Conservation (phyloP, 2,797 vertebrate genomes). For the Fundulus diaphanus region DNA sequence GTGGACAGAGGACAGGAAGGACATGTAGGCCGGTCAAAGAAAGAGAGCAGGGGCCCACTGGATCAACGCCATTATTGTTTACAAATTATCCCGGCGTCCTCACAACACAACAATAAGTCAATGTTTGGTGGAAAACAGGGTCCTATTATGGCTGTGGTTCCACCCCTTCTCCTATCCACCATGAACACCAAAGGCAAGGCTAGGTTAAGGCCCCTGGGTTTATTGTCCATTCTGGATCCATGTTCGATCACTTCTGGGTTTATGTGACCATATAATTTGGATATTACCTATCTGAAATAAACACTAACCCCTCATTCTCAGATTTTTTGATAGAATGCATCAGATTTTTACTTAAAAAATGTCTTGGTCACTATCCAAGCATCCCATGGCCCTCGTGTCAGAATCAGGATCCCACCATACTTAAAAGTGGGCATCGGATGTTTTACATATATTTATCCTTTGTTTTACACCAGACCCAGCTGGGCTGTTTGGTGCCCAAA, state of each 20-base stretch:
- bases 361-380: not conserved
- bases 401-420: too few species aligned
- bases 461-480: too few species aligned
- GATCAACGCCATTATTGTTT: slow-evolving; percentile 80
- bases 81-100: slow-evolving; percentile 73
- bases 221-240: not conserved
- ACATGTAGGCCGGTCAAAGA: slow-evolving; percentile 26
- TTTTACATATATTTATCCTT: too few species aligned
- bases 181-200: slow-evolving; percentile 47
- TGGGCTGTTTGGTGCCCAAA: too few species aligned
- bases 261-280: not conserved
- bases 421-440: too few species aligned
- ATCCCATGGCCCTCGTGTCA: not conserved
- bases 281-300: not conserved
- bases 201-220: slow-evolving; percentile 60
- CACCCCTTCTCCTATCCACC: slow-evolving; percentile 51
- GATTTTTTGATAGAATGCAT: not conserved
- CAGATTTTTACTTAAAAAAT: not conserved
- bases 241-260: not conserved
- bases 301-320: not conserved
- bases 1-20: slow-evolving; percentile 16
- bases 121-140: slow-evolving; percentile 74
- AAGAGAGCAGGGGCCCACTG: slow-evolving; percentile 30
- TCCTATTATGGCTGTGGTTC: slow-evolving; percentile 65
- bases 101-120: slow-evolving; percentile 76